Base-by-base conservation (phyloP, 1,140 invertebrate species). In the Artemia franciscana region DNA sequence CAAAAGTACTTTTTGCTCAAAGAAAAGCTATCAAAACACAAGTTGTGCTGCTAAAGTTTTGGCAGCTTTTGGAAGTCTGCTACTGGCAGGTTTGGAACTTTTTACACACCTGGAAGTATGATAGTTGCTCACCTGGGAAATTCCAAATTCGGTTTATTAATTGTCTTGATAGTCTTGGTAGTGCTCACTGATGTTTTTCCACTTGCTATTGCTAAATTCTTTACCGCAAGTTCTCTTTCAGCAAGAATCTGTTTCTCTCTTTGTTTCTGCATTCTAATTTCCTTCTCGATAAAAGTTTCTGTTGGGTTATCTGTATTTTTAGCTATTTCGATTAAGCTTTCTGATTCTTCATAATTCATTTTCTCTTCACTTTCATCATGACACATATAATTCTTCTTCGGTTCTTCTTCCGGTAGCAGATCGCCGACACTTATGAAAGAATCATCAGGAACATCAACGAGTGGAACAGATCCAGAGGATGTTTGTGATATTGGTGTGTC, bases 211-310 rank as follows among this genome's bases (percentile, higher is more conserved):
- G 3, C 57, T 51, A 51, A 12, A n/a, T 60, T 65, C 30, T 30
- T 60, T 15, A 64, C 26, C 1, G 67, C 65, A 23, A 39, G 60
- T 58, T 67, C 60, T 59, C 69, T 64, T 60, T 70, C 68, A 61
- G 61, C 59, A 3, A 65, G 65, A 0, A 75, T 57, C 28, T 71
- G 70, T 58, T 67, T 69, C 62, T 75, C 74, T 24, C 73, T 63
- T 63, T 75, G 72, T 25, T 62, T 65, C 65, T 76, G 75, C n/a
- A 73, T 62, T 23, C 73, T 67, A 26, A 76, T 75, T 64, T 74
- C 73, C 23, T 69, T 66, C 58, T 73, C 71, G 9, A 75, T 72
- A 12, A 75, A 70, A 60, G 69, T 74, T 63, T 75, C 74, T 25
- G 51, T 26, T 18, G 59, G 60, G 30, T 63, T 61, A 15, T 51